Conservation (phyloP, 1,140 invertebrate genomes). For the Scylla paramamosain region DNA sequence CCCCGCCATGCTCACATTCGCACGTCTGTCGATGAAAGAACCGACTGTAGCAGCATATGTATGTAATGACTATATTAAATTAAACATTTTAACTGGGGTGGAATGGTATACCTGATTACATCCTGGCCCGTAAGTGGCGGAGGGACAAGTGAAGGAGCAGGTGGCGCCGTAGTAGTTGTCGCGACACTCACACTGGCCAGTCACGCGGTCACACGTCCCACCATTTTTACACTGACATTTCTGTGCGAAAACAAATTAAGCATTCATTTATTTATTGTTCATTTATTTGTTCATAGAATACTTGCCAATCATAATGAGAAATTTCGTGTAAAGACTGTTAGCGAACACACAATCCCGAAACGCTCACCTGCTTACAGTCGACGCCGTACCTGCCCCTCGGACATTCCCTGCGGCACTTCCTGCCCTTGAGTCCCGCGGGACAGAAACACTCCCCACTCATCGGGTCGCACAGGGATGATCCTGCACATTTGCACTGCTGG, state of each 20-base stretch:
- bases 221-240: slow-evolving; percentile 86
- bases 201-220: slow-evolving; percentile 89
- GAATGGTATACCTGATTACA: slow-evolving; percentile 81
- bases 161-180: slow-evolving; percentile 83
- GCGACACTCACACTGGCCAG: slow-evolving; percentile 90
- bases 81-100: not conserved
- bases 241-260: not conserved
- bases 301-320: no score
- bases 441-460: slow-evolving; percentile 92
- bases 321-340: no score
- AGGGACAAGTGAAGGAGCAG: slow-evolving; percentile 90
- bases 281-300: no score
- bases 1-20: slow-evolving; percentile 84
- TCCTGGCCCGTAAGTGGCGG: slow-evolving; percentile 86
- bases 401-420: slow-evolving; percentile 81
- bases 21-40: slow-evolving; percentile 82
- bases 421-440: slow-evolving; percentile 86
- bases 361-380: slow-evolving; percentile 63
- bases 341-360: no score
- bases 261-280: no score
- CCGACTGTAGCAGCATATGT: not conserved
- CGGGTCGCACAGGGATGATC: slow-evolving; percentile 86
- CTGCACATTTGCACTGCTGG: slow-evolving; percentile 89
- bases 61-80: not conserved
- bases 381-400: slow-evolving; percentile 54